Conservation (phyloP, 2,113 vertebrate genomes). For the Solenodon paradoxus region DNA sequence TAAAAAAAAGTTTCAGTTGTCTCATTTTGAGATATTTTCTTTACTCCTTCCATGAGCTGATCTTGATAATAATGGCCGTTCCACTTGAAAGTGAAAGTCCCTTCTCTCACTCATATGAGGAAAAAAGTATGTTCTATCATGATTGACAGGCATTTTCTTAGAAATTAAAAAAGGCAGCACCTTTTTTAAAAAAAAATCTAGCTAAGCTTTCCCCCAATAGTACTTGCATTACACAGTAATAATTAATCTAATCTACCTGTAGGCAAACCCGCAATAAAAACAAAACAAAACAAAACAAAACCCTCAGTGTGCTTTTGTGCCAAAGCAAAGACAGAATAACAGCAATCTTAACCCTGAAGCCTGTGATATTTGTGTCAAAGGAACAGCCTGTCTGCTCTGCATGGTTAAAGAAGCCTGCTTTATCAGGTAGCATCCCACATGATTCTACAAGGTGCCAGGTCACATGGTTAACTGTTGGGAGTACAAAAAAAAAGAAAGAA, state of each 20-base stretch:
- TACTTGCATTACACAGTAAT: constrained; percentile 91
- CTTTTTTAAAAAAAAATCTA: constrained; percentile 83
- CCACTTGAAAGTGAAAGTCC: constrained; percentile 78
- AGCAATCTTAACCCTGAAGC: constrained; percentile 87
- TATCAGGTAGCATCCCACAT: constrained; percentile 84
- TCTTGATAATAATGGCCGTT: constrained; percentile 80
- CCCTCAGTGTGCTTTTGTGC: constrained; percentile 85
- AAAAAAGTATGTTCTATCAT: constrained; percentile 82
- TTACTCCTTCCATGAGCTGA: constrained; percentile 80
- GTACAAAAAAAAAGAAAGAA: too few species aligned
- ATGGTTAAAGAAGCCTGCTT: constrained; percentile 82
- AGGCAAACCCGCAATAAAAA: constrained; percentile 86
- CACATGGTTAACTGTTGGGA: constrained; percentile 93
- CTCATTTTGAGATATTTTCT: constrained; percentile 86
- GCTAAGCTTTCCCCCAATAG: constrained; percentile 86
- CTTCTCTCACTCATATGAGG: constrained; percentile 77
- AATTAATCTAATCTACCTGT: constrained; percentile 88
- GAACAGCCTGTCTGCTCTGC: constrained; percentile 82
- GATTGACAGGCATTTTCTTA: constrained; percentile 80
- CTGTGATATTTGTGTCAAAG: constrained; percentile 82
- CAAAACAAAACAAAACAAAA: too few species aligned
- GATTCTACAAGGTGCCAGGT: constrained; percentile 82
- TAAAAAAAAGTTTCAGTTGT: constrained; percentile 79
- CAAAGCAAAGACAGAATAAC: constrained; percentile 86
- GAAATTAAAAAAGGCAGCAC: constrained; percentile 85